A percentile compares a stretch with the other conserved stretches of the same genome.
Evolutionary conservation across 2,113 vertebrate species (phyloP).

Genomic region (Datnioides undecimradiatus): DNA sequence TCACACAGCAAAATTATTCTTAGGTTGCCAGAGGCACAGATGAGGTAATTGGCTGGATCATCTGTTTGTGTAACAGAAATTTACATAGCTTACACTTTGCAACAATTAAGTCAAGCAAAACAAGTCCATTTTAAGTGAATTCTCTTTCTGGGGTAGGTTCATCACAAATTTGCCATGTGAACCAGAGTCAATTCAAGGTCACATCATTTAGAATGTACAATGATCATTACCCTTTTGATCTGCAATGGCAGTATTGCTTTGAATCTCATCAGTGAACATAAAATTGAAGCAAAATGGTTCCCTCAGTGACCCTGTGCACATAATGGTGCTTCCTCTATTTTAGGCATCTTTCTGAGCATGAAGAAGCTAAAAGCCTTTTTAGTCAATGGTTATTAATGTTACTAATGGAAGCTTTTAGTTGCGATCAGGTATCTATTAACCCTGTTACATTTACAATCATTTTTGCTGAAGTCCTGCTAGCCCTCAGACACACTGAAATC

Average conservation of each 20-base stretch:
- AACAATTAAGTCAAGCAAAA: constrained; percentile 55
- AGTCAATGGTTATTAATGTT: constrained; percentile 70
- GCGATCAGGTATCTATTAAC: constrained; percentile 56
- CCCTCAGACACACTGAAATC: constrained; percentile 3
- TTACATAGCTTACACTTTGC: constrained; percentile 26
- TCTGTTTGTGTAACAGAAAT: constrained; percentile 61
- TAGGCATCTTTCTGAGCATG: constrained; percentile 28
- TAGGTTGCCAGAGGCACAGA: constrained; percentile 63
- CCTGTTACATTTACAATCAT: constrained; percentile 22
- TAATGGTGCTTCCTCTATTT: constrained; percentile 46
- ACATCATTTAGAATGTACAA: constrained; percentile 47
- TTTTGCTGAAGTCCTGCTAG: background rate
- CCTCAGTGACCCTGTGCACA: constrained; percentile 62
- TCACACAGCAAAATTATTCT: constrained; percentile 58
- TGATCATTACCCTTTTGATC: constrained; percentile 70
- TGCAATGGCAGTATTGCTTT: constrained; percentile 55
- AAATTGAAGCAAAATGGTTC: constrained; percentile 64
- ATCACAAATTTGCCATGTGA: background rate
- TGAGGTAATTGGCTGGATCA: constrained; percentile 70
- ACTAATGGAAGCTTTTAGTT: constrained; percentile 67
- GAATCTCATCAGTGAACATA: constrained; percentile 68
- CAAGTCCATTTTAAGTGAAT: constrained; percentile 23
- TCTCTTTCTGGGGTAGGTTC: background rate
- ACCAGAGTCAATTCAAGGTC: constrained; percentile 68
- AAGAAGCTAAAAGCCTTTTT: constrained; percentile 56